A percentile compares a stretch with the other conserved stretches of the same genome.
These are phyloP conservation scores for Noctuana brunneofusca DNA, from an alignment of 2,888 invertebrate species.

Conservation along the genomic window DNA sequence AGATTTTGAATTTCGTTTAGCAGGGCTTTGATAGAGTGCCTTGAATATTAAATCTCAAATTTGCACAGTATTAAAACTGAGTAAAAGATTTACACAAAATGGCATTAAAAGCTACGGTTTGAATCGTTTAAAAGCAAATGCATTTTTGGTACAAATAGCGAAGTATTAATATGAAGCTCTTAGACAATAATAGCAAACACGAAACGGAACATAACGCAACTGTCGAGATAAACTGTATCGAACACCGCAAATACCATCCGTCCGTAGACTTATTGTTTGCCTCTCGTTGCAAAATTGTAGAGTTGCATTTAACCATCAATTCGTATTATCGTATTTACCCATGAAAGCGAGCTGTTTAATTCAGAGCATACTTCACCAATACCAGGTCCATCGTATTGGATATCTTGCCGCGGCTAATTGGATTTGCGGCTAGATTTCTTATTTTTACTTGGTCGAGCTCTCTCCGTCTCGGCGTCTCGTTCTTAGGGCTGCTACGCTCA, in stretches of 20 bases:
- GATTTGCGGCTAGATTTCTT: constrained; percentile 63
- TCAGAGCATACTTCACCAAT: constrained; percentile 51
- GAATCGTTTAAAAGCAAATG: constrained; percentile 60
- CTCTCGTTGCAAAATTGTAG: constrained; percentile 67
- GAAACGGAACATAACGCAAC: constrained; percentile 58
- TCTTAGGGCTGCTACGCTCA: constrained; percentile 20
- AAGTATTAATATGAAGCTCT: constrained; percentile 66
- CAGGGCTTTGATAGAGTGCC: constrained; percentile 21
- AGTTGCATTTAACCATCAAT: constrained; percentile 8
- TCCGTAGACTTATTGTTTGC: constrained; percentile 70
- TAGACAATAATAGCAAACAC: constrained; percentile 75
- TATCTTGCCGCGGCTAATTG: constrained; percentile 70
- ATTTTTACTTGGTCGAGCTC: constrained; percentile 55
- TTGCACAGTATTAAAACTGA: constrained; percentile 19
- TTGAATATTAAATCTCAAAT: constrained; percentile 25
- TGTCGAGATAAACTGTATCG: constrained; percentile 69
- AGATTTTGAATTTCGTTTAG: constrained; percentile 28
- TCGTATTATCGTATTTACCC: neutral
- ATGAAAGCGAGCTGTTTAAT: constrained; percentile 31
- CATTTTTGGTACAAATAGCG: constrained; percentile 63
- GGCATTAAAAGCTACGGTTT: constrained; percentile 33
- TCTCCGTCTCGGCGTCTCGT: constrained; percentile 26
- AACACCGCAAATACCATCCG: constrained; percentile 59
- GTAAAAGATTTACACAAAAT: constrained; percentile 22
- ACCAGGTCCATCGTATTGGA: constrained; percentile 60